phyloP scores from a whole-genome alignment of 92 coral and sea anemone species.

The Ricordea florida region DNA sequence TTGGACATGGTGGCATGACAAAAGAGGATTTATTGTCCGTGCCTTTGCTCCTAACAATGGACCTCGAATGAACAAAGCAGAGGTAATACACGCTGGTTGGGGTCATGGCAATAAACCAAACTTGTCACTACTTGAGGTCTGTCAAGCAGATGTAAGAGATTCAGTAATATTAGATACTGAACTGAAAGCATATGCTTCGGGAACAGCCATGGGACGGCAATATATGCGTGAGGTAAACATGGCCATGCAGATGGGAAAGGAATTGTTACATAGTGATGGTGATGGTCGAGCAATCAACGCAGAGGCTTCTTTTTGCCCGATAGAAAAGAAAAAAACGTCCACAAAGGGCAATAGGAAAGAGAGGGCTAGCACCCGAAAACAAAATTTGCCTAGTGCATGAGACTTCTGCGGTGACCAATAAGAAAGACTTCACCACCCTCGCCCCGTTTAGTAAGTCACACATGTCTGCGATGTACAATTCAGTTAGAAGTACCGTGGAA shows the following conservation, averaged over 20 bases:
- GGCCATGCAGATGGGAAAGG: slow-evolving; percentile 26
- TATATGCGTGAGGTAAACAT: slow-evolving; percentile 31
- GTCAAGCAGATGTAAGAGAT: slow-evolving; percentile 37
- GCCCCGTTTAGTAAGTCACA: too few relatives aligned
- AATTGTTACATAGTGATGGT: slow-evolving; percentile 4
- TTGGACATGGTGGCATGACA: slow-evolving; percentile 45
- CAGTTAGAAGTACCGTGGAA: too few relatives aligned
- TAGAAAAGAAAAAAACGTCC: slow-evolving; percentile 3
- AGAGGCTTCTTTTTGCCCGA: slow-evolving; percentile 7
- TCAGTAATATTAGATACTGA: slow-evolving; percentile 16
- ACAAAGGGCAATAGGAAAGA: neutral
- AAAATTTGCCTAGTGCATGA: too few relatives aligned
- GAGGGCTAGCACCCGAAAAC: neutral
- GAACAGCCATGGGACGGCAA: slow-evolving; percentile 11
- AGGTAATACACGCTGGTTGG: slow-evolving; percentile 24
- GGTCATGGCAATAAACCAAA: slow-evolving; percentile 25
- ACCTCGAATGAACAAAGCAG: neutral
- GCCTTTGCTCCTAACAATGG: slow-evolving; percentile 27
- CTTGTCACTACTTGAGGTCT: slow-evolving; percentile 29
- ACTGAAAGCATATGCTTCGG: slow-evolving; percentile 14
- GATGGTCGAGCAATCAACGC: slow-evolving; percentile 20
- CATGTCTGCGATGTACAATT: too few relatives aligned
- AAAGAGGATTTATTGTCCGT: slow-evolving; percentile 34
- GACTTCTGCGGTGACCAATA: too few relatives aligned
- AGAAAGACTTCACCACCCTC: too few relatives aligned